A percentile compares a stretch with the other conserved stretches of the same genome.
Evolutionary conservation across 1,140 invertebrate species (phyloP).

Genomic region (Musca domestica): DNA sequence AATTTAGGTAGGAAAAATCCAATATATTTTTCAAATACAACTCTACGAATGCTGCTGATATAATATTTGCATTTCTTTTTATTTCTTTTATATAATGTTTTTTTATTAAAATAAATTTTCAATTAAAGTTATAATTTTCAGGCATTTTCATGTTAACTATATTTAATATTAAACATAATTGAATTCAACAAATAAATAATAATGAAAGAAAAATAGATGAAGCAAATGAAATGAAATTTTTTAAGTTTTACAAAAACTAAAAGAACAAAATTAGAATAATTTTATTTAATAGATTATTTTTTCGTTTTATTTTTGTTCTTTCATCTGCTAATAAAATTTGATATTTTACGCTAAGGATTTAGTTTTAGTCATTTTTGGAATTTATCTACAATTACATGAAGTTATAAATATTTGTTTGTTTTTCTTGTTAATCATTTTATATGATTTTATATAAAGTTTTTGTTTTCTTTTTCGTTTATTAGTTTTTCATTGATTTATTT

Average conservation of each 20-base stretch:
- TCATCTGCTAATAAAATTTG: slow-evolving; percentile 1
- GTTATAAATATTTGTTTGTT: slow-evolving; percentile 6
- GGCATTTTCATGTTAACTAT: slow-evolving; percentile 17
- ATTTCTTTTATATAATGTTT: neutral
- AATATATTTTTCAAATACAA: too few relatives aligned
- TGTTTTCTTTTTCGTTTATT: slow-evolving; percentile 9
- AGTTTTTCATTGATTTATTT: slow-evolving; percentile 10
- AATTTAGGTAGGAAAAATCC: too few relatives aligned
- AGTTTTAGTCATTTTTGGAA: slow-evolving; percentile 5
- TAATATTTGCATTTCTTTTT: too few relatives aligned
- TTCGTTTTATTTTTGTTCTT: neutral
- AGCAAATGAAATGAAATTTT: neutral
- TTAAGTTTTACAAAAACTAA: neutral
- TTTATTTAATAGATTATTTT: neutral
- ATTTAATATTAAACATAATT: slow-evolving; percentile 14
- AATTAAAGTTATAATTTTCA: slow-evolving; percentile 12
- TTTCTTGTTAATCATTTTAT: slow-evolving; percentile 4
- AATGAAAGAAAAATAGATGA: neutral
- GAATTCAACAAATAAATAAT: neutral
- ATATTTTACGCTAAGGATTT: slow-evolving; percentile 7
- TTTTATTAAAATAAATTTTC: slow-evolving; percentile 8
- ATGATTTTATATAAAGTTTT: slow-evolving; percentile 12
- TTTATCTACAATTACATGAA: slow-evolving; percentile 23
- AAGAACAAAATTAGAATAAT: neutral
- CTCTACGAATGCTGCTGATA: too few relatives aligned